These are phyloP conservation scores for Galemys pyrenaicus DNA, from an alignment of 2,113 vertebrate species.

Conservation along the genomic window DNA sequence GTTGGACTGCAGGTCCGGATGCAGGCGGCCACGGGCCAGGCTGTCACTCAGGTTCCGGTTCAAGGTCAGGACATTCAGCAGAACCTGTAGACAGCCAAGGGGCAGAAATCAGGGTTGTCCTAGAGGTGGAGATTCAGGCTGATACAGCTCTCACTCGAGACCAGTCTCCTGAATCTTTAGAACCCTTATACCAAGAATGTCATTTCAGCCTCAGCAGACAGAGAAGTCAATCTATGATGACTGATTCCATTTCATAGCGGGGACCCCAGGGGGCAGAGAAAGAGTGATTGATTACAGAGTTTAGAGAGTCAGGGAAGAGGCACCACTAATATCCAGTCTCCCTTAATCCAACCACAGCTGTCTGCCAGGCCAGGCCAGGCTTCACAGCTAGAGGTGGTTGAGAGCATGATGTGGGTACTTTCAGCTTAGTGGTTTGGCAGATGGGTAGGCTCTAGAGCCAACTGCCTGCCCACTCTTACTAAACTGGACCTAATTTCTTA, in stretches of 20 bases:
- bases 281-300: not conserved
- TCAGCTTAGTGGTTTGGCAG: not conserved
- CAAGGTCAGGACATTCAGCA: conserved; percentile 94
- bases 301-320: conserved; percentile 14
- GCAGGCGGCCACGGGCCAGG: conserved; percentile 92
- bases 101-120: conserved; percentile 20
- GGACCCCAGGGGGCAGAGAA: not conserved
- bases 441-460: not conserved
- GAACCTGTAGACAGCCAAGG: conserved; percentile 88
- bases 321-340: not conserved
- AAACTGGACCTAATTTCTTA: conserved; percentile 28
- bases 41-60: conserved; percentile 97
- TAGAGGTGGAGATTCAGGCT: not conserved
- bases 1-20: conserved; percentile 93
- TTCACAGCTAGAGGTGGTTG: not conserved
- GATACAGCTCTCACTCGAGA: not conserved
- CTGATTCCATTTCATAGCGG: conserved; percentile 10
- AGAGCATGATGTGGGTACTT: not conserved
- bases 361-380: not conserved
- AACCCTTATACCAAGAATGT: not conserved
- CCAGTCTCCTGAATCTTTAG: not conserved
- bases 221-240: not conserved
- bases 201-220: not conserved
- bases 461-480: not conserved
- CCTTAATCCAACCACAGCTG: not conserved